Evolutionary conservation across 2,113 vertebrate species (phyloP).

Genomic region (Rhinoderma darwinii): DNA sequence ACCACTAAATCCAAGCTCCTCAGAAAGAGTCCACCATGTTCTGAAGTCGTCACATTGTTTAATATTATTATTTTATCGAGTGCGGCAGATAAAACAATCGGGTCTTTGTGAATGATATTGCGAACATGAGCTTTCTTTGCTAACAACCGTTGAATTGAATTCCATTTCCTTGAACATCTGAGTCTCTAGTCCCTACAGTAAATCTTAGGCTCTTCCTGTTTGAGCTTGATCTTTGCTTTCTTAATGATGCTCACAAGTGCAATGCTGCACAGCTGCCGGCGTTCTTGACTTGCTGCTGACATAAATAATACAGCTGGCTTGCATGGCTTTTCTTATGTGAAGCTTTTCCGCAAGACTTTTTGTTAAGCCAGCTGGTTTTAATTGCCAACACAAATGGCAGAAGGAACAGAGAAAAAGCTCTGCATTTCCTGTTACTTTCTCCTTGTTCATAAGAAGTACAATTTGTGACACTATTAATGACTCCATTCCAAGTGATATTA

Average conservation of each 20-base stretch:
- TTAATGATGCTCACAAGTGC: constrained; percentile 35
- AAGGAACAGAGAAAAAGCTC: constrained; percentile 9
- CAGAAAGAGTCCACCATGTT: neutral
- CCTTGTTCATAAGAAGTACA: constrained; percentile 28
- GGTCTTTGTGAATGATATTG: constrained; percentile 24
- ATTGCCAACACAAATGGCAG: constrained; percentile 53
- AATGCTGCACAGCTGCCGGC: constrained; percentile 50
- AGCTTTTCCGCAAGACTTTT: constrained; percentile 40
- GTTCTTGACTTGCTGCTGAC: constrained; percentile 54
- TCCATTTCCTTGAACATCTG: constrained; percentile 38
- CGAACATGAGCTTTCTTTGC: constrained; percentile 27
- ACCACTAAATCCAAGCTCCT: neutral
- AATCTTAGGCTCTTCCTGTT: constrained; percentile 19
- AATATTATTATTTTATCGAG: neutral
- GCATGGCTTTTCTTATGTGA: constrained; percentile 38
- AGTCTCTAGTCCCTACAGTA: constrained; percentile 32
- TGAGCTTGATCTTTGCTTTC: constrained; percentile 37
- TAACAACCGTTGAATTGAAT: constrained; percentile 25
- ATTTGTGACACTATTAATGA: constrained; percentile 34
- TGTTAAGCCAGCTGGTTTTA: constrained; percentile 51
- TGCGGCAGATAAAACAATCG: neutral
- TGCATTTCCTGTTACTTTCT: constrained; percentile 54
- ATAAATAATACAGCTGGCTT: constrained; percentile 50
- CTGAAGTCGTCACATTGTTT: neutral
- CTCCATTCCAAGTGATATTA: constrained; percentile 34